A percentile compares a stretch with the other conserved stretches of the same genome.
Conservation (phyloP, 2,113 vertebrate species). For the Dipodomys stephensi region DNA sequence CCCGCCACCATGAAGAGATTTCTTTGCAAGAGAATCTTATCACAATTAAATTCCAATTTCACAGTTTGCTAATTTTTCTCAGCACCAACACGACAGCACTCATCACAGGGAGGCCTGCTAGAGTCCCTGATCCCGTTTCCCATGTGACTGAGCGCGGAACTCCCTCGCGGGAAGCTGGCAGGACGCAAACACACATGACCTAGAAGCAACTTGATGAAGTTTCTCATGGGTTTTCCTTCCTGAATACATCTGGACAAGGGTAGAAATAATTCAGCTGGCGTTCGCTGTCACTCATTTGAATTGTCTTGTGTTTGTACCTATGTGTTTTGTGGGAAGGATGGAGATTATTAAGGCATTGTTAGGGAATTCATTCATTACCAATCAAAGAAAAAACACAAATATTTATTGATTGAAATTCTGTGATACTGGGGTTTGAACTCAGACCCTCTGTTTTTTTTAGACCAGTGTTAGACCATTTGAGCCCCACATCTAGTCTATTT, state of each 20-base stretch:
- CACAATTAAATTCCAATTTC: constrained; percentile 72
- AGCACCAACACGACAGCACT: neutral
- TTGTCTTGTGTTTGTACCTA: rapidly evolving
- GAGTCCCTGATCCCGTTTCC: neutral
- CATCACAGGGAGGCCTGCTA: neutral
- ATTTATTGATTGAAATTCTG: too few relatives aligned
- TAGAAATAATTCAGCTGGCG: constrained; percentile 62
- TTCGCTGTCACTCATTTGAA: neutral
- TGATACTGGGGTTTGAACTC: too few relatives aligned
- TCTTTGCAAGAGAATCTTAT: constrained; percentile 52
- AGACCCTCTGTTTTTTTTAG: too few relatives aligned
- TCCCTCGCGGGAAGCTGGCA: neutral
- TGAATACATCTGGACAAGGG: neutral
- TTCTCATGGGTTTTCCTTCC: constrained; percentile 49
- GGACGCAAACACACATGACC: neutral
- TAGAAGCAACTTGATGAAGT: neutral
- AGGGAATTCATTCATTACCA: neutral
- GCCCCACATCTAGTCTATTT: too few relatives aligned
- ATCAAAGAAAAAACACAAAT: neutral
- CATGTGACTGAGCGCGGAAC: neutral
- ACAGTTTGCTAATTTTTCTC: constrained; percentile 55
- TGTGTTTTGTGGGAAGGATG: neutral
- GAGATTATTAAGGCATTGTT: neutral
- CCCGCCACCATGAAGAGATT: neutral
- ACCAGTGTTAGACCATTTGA: too few relatives aligned